phyloP scores from a whole-genome alignment of 2,113 vertebrate genomes.

The Trachemys scripta region DNA sequence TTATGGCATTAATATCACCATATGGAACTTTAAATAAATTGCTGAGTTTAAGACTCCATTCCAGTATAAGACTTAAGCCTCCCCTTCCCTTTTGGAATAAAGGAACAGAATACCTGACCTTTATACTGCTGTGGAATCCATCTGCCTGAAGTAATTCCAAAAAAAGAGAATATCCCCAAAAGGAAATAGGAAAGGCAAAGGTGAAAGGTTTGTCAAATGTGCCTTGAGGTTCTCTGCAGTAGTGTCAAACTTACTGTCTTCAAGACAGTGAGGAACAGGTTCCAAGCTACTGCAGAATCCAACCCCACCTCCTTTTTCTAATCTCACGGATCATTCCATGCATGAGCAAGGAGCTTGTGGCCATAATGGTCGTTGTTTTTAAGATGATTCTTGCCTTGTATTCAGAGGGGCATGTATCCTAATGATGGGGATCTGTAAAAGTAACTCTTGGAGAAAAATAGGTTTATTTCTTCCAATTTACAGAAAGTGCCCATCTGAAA shows the following conservation, averaged over 20 bases:
- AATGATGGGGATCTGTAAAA: not conserved
- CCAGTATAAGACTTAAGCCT: not conserved
- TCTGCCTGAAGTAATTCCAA: not conserved
- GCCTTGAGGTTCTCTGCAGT: not conserved
- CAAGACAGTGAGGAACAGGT: not conserved
- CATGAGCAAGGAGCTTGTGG: not conserved
- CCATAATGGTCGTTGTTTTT: not conserved
- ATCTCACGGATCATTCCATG: not conserved
- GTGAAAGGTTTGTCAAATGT: not conserved
- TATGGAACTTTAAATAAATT: not conserved
- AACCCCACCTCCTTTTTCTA: not conserved
- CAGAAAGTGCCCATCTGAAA: not conserved
- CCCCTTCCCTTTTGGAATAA: not conserved
- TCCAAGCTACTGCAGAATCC: not conserved
- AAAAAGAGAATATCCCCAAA: not conserved
- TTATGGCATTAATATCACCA: fast-evolving
- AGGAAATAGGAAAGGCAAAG: not conserved
- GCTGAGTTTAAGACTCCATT: not conserved
- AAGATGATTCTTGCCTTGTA: not conserved
- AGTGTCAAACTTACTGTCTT: not conserved
- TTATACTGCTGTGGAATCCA: not conserved
- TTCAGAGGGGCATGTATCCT: not conserved
- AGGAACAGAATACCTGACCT: not conserved
- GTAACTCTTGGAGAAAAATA: not conserved
- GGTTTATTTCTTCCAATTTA: not conserved